Evolutionary conservation across 2,113 vertebrate species (phyloP).

Genomic region (Varanus salvator): DNA sequence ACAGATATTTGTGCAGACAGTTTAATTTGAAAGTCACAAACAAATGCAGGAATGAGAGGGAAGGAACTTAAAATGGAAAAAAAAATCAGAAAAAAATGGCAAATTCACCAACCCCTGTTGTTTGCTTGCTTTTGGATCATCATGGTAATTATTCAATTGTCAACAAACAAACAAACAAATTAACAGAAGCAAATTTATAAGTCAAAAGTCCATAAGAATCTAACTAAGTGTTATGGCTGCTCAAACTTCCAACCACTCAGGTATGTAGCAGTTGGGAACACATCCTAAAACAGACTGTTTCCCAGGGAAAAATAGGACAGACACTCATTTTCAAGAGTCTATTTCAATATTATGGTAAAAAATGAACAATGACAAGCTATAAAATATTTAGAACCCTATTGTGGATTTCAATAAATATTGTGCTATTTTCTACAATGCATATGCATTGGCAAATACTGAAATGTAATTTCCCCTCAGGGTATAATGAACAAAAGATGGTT

Average conservation of each 20-base stretch:
- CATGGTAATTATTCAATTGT: neutral
- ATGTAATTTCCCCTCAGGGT: slow-evolving; percentile 11
- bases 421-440: slow-evolving; percentile 3
- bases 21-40: too few species aligned
- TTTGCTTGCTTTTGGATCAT: neutral
- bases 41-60: too few species aligned
- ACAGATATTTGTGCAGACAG: too few species aligned
- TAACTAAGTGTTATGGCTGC: neutral
- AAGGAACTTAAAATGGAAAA: too few species aligned
- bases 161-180: neutral
- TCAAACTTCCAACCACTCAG: neutral
- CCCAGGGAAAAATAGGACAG: neutral
- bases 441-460: slow-evolving; percentile 36
- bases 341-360: neutral
- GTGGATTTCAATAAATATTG: slow-evolving; percentile 25
- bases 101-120: too few species aligned
- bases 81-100: too few species aligned
- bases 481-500: slow-evolving; percentile 29
- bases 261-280: neutral
- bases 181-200: neutral
- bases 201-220: neutral
- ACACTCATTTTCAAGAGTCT: neutral
- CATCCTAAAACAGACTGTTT: neutral
- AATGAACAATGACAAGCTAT: slow-evolving; percentile 10
- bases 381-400: slow-evolving; percentile 11